Percentiles rank a stretch among this genome's conserved stretches.
Evolutionary conservation across 2,888 invertebrate species (phyloP).

Genomic region (Eretmocerus hayati): DNA sequence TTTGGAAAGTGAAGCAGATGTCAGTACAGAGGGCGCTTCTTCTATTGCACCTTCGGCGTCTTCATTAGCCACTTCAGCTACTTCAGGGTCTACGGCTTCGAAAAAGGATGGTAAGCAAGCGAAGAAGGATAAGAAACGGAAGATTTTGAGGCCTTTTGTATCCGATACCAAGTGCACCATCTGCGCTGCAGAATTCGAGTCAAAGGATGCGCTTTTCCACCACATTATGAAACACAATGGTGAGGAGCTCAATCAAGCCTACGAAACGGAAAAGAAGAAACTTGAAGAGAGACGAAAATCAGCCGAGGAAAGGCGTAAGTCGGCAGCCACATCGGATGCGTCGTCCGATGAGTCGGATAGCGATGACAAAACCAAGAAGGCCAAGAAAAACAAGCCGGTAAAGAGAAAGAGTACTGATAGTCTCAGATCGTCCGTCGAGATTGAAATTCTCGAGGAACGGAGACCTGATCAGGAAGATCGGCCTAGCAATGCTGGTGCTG

Average conservation of each 20-base stretch:
- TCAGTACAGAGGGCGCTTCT: not conserved
- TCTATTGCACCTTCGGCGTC: too few species aligned
- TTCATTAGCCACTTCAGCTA: not conserved
- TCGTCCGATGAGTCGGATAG: not conserved
- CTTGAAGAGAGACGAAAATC: too few species aligned
- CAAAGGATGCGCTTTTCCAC: conserved; percentile 27
- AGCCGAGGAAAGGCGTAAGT: not conserved
- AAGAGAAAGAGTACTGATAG: conserved; percentile 15
- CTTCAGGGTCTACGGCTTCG: not conserved
- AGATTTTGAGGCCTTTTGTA: not conserved
- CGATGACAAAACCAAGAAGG: not conserved
- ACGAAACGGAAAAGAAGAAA: conserved; percentile 14
- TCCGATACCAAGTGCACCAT: conserved; percentile 26
- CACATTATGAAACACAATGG: conserved; percentile 36
- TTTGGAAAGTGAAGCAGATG: not conserved
- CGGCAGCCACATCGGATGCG: conserved; percentile 8
- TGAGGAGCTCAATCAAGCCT: conserved; percentile 31
- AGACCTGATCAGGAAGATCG: too few species aligned
- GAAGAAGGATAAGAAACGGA: not conserved
- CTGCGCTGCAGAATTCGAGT: conserved; percentile 28
- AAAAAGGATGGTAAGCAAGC: too few species aligned
- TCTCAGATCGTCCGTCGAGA: not conserved
- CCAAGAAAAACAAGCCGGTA: not conserved
- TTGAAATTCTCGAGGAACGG: too few species aligned
- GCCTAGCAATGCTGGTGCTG: too few species aligned